phyloP scores from a whole-genome alignment of 23 tunicate genomes.

The Diplosoma virens region DNA sequence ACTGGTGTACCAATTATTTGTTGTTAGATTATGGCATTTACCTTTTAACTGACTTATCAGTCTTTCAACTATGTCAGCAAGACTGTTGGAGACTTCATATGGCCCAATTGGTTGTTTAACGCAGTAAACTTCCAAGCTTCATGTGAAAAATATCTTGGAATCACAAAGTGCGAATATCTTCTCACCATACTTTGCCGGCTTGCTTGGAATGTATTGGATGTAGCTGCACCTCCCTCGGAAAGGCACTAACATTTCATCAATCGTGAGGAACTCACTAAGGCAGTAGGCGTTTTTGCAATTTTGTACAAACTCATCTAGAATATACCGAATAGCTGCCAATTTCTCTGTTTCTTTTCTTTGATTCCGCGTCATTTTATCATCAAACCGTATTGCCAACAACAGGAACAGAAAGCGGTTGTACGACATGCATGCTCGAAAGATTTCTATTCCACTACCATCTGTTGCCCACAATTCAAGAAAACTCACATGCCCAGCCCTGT shows the following conservation, averaged over 20 bases:
- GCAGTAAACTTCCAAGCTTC: slow-evolving; percentile 11
- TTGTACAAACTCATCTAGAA: slow-evolving; percentile 17
- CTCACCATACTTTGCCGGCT: neutral
- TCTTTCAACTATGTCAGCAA: slow-evolving; percentile 17
- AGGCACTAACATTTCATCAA: neutral
- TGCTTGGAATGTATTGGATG: neutral
- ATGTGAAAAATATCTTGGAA: slow-evolving; percentile 13
- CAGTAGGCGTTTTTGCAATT: slow-evolving; percentile 12
- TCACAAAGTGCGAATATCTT: slow-evolving; percentile 17
- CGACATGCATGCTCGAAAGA: slow-evolving; percentile 20
- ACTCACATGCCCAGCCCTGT: slow-evolving; percentile 2
- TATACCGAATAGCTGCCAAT: neutral
- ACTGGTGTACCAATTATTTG: slow-evolving; percentile 3
- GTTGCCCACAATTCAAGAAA: slow-evolving; percentile 19
- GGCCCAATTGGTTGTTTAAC: slow-evolving; percentile 11
- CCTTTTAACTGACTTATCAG: slow-evolving; percentile 11
- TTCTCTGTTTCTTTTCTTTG: neutral
- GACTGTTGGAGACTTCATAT: slow-evolving; percentile 11
- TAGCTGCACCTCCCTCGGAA: neutral
- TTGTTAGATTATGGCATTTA: slow-evolving; percentile 4
- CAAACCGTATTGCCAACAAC: slow-evolving; percentile 19
- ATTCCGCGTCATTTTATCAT: slow-evolving; percentile 16
- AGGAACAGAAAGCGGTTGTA: slow-evolving; percentile 20
- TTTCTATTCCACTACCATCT: slow-evolving; percentile 24
- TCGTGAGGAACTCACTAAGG: neutral